Evolutionary conservation across 2,888 invertebrate genomes (phyloP), one percentile per base, ranked within the genome.

Genomic region (Smittia sp.): DNA sequence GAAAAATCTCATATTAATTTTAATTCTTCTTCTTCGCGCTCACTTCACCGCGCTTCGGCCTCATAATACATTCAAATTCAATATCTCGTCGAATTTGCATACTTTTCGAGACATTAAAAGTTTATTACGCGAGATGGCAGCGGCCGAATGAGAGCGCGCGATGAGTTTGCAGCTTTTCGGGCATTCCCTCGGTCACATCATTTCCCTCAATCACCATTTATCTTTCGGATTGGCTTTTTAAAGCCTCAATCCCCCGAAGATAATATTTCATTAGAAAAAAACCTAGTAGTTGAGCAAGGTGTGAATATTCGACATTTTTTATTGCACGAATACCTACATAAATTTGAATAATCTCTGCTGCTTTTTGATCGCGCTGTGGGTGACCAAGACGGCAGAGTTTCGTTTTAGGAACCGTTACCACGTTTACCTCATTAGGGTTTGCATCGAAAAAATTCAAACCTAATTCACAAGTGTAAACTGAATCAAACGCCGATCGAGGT

Each of bases 251-350:
- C n/a, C n/a, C n/a, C n/a, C n/a, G n/a, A n/a, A 15, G 24, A 65
- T 27, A 65, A 65, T 65, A 46, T 46, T 46, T 32, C 32, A 46
- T 25, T 65, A 9, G 20, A 25, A 67, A 15, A 66, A 67, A 67
- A 41, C 22, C 41, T 38, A 39, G 67, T 67, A 67, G 67, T 67
- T 67, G 38, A 67, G 67, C 39, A 67, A 67, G 67, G 67, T 67
- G 67, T 67, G 67, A 67, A 67, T 67, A 39, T 67, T 67, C 67
- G 41, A 65, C 65, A 25, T 65, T 27, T 65, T 27, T 24, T 65
- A 32, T 65, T 27, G 65, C 13, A 20, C 22, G 22, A n/a, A 63
- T 25, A 27, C 24, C 22, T 39, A 32, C 41, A 39, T 67, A 67
- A 67, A 67, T 67, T 67, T 67, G 41, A 39, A 67, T 67, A 65